A percentile compares a stretch with the other conserved stretches of the same genome.
phyloP scores from a whole-genome alignment of 2,888 invertebrate genomes.

The Colostygia pectinataria region DNA sequence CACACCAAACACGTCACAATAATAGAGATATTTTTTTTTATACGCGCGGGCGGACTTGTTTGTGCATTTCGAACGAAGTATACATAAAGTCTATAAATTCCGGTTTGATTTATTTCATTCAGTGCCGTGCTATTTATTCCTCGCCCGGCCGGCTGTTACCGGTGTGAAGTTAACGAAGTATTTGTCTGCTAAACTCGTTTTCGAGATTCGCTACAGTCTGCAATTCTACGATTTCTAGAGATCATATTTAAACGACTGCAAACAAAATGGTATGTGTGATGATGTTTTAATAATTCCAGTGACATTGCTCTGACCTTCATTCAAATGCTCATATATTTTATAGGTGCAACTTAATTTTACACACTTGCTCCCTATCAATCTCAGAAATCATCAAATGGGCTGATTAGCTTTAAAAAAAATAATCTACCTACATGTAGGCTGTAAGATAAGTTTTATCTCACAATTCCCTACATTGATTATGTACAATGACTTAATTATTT shows the following conservation, averaged over 20 bases:
- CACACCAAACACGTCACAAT: too few relatives aligned
- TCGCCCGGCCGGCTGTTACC: slow-evolving; percentile 10
- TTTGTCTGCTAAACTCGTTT: slow-evolving; percentile 2
- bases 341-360: too few relatives aligned
- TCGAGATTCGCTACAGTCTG: slow-evolving; percentile 1
- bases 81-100: too few relatives aligned
- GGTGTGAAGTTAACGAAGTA: not conserved
- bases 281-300: slow-evolving; percentile 43
- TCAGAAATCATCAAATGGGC: too few relatives aligned
- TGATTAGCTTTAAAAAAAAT: too few relatives aligned
- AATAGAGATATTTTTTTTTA: too few relatives aligned
- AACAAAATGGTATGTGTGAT: slow-evolving; percentile 62
- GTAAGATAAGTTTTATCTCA: slow-evolving; percentile 21
- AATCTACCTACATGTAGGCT: too few relatives aligned
- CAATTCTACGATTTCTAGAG: slow-evolving; percentile 7
- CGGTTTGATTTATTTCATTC: not conserved
- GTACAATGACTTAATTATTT: slow-evolving; percentile 11
- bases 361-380: too few relatives aligned
- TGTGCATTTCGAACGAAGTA: too few relatives aligned
- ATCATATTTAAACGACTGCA: slow-evolving; percentile 11
- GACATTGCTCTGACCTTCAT: slow-evolving; percentile 76
- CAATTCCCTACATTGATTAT: slow-evolving; percentile 11
- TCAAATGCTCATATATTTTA: slow-evolving; percentile 12
- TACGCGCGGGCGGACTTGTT: too few relatives aligned
- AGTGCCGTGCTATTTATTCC: not conserved